Conservation (phyloP, 2,797 vertebrate genomes). For the Prunella strophiata region DNA sequence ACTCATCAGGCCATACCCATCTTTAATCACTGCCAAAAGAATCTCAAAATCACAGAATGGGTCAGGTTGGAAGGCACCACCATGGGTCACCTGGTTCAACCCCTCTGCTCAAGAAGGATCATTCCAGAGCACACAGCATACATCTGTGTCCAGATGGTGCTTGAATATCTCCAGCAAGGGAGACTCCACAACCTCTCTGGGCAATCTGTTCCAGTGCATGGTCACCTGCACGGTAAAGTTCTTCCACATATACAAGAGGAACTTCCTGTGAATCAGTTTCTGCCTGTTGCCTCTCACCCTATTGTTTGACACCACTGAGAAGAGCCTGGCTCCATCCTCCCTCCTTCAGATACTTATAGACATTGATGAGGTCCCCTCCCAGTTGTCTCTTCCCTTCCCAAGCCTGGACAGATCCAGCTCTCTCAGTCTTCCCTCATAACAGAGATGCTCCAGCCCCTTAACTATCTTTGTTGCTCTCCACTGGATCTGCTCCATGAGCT, state of each 20-base stretch:
- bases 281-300: background rate
- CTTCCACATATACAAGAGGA: background rate
- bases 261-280: background rate
- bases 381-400: background rate
- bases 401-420: background rate
- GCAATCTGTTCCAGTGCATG: background rate
- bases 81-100: background rate
- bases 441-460: background rate
- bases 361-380: background rate
- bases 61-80: background rate
- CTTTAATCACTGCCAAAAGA: background rate
- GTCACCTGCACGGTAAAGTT: background rate
- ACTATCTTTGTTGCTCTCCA: background rate
- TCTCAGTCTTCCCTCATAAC: background rate
- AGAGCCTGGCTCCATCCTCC: background rate
- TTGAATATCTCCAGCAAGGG: background rate
- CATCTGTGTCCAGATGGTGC: too few species aligned
- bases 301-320: background rate
- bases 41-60: background rate
- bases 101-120: background rate
- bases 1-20: fast-evolving
- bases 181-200: background rate
- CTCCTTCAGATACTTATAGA: background rate
- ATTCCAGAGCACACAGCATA: background rate
- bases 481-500: background rate